Evolutionary conservation across 1,140 invertebrate species (phyloP), one percentile per base, ranked within the genome.

Genomic region (Penaeus japonicus): DNA sequence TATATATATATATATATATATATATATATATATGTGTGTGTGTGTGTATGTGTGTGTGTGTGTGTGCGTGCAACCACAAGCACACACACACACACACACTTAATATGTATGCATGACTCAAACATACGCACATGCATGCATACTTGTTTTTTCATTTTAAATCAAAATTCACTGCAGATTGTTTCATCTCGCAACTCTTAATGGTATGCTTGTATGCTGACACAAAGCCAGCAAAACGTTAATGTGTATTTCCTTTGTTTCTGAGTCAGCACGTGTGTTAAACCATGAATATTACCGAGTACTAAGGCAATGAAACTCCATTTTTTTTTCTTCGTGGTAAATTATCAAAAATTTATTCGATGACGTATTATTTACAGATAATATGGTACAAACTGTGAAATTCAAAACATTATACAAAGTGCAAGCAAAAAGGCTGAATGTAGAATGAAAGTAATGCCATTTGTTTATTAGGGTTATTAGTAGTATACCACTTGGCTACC

Each of bases 291-390:
- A 22, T 70, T 70, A 15, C 62, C n/a, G 30, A 70, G 20, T 24
- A 2, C 2, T 27, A 57, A 70, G 73, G 35, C 12, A 80, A 81
- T 30, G 75, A 54, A 53, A 78, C 57, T n/a, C 30, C n/a, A n/a
- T n/a, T 2, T 27, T 59, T 73, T 89, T 90, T 90, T 89, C 83
- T 90, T 90, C 91, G 92, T 92, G 92, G 91, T 92, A 92, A 92
- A 92, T 92, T 92, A 92, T 92, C 91, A 92, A 92, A 92, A 92
- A 92, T 92, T 92, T 92, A 92, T 92, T 92, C 92, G 92, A 92
- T 92, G 92, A 92, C 91, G 91, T 92, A 92, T 91, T 92, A 92
- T 92, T 91, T 92, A 92, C 92, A 92, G 91, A 91, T 91, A 92
- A 92, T 92, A 92, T 92, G 91, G 91, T 92, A 92, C 92, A 92